These are phyloP conservation scores for Lethenteron reissneri DNA, from an alignment of 2,113 vertebrate genomes.

Conservation along the genomic window DNA sequence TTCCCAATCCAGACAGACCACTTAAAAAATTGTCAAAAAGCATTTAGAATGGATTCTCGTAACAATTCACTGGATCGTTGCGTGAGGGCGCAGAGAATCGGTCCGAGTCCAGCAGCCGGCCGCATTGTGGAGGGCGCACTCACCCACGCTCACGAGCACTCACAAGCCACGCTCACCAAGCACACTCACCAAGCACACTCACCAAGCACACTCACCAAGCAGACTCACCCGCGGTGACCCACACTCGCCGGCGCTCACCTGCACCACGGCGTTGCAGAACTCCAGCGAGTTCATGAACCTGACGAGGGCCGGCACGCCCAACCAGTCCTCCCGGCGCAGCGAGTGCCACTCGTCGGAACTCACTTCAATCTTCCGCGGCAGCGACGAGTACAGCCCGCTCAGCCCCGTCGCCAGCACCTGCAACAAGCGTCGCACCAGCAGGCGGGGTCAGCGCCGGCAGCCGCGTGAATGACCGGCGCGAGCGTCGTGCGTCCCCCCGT, in stretches of 20 bases:
- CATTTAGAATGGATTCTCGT: too few species aligned
- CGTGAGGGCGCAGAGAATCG: too few species aligned
- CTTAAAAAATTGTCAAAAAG: too few species aligned
- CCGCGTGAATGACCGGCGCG: background rate
- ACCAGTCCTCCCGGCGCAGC: conserved; percentile 71
- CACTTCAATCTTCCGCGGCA: conserved; percentile 80
- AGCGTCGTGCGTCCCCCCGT: background rate
- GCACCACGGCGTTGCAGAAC: conserved; percentile 86
- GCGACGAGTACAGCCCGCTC: conserved; percentile 77
- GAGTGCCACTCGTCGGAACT: conserved; percentile 83
- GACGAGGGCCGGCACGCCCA: conserved; percentile 54
- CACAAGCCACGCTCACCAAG: too few species aligned
- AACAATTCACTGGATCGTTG: too few species aligned
- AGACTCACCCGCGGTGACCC: too few species aligned
- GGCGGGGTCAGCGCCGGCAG: conserved; percentile 13
- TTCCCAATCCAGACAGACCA: too few species aligned
- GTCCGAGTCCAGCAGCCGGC: too few species aligned
- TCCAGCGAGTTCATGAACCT: conserved; percentile 93
- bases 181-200: too few species aligned
- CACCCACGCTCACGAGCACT: too few species aligned
- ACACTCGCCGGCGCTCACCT: conserved; percentile 23
- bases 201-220: too few species aligned
- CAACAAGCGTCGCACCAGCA: conserved; percentile 15
- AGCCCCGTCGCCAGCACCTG: conserved; percentile 86
- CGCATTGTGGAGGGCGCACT: too few species aligned